These are phyloP conservation scores for Prinia subflava DNA, from an alignment of 2,113 vertebrate genomes.

Conservation along the genomic window DNA sequence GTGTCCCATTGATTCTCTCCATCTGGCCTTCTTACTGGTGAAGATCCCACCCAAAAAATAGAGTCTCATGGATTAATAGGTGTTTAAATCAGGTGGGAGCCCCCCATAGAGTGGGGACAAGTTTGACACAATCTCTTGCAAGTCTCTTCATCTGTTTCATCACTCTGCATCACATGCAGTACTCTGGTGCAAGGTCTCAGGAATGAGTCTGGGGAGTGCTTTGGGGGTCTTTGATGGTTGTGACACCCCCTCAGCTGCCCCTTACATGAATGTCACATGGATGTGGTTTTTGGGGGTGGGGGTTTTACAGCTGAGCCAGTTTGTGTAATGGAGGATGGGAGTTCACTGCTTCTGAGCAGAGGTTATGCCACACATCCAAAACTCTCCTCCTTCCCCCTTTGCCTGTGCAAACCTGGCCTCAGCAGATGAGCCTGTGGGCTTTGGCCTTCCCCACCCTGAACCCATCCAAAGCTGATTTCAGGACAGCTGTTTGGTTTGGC, in stretches of 20 bases:
- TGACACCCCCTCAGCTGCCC: background rate
- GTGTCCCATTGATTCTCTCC: background rate
- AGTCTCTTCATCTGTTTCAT: background rate
- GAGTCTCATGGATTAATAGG: background rate
- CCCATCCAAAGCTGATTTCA: background rate
- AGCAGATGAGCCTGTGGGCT: background rate
- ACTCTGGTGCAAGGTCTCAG: background rate
- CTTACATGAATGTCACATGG: background rate
- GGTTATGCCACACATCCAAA: background rate
- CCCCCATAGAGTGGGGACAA: background rate
- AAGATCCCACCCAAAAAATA: accelerated
- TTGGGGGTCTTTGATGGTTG: background rate
- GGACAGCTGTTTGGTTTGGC: background rate
- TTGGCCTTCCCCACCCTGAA: background rate
- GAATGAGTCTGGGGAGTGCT: background rate
- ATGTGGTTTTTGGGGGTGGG: background rate
- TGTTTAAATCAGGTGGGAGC: background rate
- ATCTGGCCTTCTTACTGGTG: background rate
- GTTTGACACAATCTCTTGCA: background rate
- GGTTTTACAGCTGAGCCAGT: background rate
- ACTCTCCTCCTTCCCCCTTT: background rate
- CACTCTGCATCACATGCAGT: background rate
- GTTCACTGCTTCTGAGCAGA: background rate
- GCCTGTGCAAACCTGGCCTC: background rate
- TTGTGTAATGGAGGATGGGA: background rate